These are phyloP conservation scores for Toxostoma redivivum DNA, from an alignment of 2,113 vertebrate species.

Conservation along the genomic window DNA sequence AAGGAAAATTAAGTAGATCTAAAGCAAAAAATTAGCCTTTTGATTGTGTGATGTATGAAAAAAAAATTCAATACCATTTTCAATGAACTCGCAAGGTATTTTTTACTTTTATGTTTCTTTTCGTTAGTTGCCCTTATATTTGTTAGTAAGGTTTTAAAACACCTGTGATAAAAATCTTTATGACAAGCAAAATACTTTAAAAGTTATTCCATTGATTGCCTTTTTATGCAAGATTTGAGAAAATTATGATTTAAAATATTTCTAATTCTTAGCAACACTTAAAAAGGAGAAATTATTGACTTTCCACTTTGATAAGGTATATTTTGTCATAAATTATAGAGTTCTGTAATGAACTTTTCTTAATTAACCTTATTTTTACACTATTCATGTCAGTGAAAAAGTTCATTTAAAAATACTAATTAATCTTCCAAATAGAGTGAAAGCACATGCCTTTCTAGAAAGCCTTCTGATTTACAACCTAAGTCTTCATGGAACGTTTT, in stretches of 20 bases:
- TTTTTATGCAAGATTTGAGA: neutral
- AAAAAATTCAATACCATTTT: neutral
- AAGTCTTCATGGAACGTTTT: neutral
- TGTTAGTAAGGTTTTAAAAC: neutral
- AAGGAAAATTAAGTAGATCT: neutral
- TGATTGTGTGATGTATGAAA: neutral
- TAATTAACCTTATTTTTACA: neutral
- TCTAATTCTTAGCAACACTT: neutral
- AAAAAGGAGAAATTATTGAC: neutral
- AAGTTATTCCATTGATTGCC: neutral
- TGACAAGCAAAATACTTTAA: neutral
- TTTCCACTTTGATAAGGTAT: neutral
- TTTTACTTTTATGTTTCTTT: neutral
- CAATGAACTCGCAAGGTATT: neutral
- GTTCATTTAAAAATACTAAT: neutral
- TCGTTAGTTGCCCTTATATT: neutral
- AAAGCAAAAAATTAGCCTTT: neutral
- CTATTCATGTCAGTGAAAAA: neutral
- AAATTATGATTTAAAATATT: neutral
- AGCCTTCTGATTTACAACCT: neutral
- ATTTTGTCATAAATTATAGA: neutral
- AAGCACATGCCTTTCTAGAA: neutral
- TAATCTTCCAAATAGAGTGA: neutral
- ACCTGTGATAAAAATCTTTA: neutral
- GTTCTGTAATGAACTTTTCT: neutral